These are phyloP conservation scores for Hydropsyche tenuis DNA, from an alignment of 1,140 invertebrate species.

Conservation along the genomic window DNA sequence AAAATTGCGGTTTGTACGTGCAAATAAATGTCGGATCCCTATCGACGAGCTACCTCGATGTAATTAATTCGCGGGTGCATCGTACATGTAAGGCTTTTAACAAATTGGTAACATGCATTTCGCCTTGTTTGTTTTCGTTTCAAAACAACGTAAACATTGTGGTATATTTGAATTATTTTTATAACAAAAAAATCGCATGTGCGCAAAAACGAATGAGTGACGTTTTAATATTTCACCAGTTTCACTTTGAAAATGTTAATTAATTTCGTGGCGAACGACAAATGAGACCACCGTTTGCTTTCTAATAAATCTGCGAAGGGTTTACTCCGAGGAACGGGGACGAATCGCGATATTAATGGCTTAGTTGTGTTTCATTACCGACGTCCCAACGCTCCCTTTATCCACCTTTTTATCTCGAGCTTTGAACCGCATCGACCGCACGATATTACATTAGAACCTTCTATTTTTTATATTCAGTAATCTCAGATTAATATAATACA, in stretches of 20 bases:
- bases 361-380: conserved; percentile 50
- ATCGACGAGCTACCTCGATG: not conserved
- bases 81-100: conserved; percentile 15
- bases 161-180: not conserved
- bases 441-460: no score
- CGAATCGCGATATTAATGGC: conserved; percentile 47
- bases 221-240: conserved; percentile 9
- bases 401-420: conserved; percentile 9
- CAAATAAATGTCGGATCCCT: conserved; percentile 3
- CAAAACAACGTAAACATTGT: not conserved
- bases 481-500: no score
- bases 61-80: conserved; percentile 10
- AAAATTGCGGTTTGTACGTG: conserved; percentile 1
- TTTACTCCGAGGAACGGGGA: conserved; percentile 15
- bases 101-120: not conserved
- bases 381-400: conserved; percentile 35
- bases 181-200: not conserved
- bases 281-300: conserved; percentile 22
- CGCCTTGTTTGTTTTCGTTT: not conserved
- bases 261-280: conserved; percentile 24
- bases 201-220: not conserved
- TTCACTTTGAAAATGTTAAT: conserved; percentile 18
- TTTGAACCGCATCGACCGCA: conserved; percentile 18
- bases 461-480: no score
- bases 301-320: conserved; percentile 28